Evolutionary conservation across 2,113 vertebrate species (phyloP).

Genomic region (Cyphomyrus plagiostoma): DNA sequence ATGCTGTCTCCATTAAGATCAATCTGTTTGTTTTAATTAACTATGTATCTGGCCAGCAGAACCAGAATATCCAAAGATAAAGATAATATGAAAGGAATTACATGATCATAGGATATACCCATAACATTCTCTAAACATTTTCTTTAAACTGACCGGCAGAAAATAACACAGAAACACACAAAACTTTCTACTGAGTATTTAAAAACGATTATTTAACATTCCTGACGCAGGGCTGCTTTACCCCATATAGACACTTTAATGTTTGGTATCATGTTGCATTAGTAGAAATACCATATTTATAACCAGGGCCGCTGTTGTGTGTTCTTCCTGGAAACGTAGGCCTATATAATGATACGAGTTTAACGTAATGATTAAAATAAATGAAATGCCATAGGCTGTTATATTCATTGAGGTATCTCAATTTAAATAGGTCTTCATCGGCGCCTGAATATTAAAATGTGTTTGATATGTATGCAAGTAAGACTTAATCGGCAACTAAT

Average conservation of each 20-base stretch:
- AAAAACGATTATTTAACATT: not conserved
- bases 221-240: not conserved
- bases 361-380: not conserved
- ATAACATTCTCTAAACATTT: constrained; percentile 54
- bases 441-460: not conserved
- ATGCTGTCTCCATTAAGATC: constrained; percentile 70
- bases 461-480: not conserved
- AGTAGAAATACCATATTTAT: not conserved
- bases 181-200: not conserved
- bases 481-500: not conserved
- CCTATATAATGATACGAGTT: not conserved
- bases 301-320: not conserved
- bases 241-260: not conserved
- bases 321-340: not conserved
- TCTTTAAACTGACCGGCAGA: constrained; percentile 70
- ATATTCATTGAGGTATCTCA: not conserved
- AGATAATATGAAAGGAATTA: constrained; percentile 51
- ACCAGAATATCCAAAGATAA: constrained; percentile 69
- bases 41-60: constrained; percentile 86
- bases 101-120: constrained; percentile 26
- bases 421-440: not conserved
- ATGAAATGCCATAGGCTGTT: not conserved
- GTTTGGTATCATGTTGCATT: not conserved
- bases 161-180: constrained; percentile 46
- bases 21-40: constrained; percentile 71